phyloP scores from a whole-genome alignment of 1,140 invertebrate species.

The Cylas formicarius region DNA sequence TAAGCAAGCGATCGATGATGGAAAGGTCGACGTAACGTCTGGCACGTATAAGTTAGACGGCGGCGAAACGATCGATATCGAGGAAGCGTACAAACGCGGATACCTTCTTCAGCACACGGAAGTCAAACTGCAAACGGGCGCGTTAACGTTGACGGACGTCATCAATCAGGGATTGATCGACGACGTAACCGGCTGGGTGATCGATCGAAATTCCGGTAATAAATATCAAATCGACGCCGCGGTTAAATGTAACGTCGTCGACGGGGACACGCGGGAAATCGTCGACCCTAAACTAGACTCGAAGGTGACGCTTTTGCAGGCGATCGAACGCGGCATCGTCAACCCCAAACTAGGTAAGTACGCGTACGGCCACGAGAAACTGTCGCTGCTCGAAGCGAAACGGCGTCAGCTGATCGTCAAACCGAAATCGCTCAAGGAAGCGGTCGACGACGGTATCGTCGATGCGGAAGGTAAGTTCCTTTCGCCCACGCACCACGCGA shows the following conservation, averaged over 20 bases:
- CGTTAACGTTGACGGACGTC: conserved; percentile 72
- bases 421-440: conserved; percentile 85
- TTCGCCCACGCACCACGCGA: conserved; percentile 68
- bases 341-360: conserved; percentile 74
- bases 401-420: conserved; percentile 72
- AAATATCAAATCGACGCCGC: conserved; percentile 73
- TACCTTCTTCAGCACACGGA: conserved; percentile 63
- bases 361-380: conserved; percentile 69
- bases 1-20: conserved; percentile 70
- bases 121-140: conserved; percentile 64
- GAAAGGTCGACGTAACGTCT: conserved; percentile 69
- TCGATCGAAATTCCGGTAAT: conserved; percentile 76
- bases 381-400: conserved; percentile 73
- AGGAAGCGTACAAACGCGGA: conserved; percentile 71
- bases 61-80: conserved; percentile 64
- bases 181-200: conserved; percentile 63
- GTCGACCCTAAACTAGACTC: conserved; percentile 69
- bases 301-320: conserved; percentile 74
- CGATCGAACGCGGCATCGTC: conserved; percentile 67
- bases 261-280: conserved; percentile 68
- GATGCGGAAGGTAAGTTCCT: conserved; percentile 70
- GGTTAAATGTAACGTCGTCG: conserved; percentile 66
- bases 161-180: conserved; percentile 76
- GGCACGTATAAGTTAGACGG: conserved; percentile 60
- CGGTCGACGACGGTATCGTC: conserved; percentile 71